Conservation (phyloP, 2,888 invertebrate species). For the Microdon myrmicae region DNA sequence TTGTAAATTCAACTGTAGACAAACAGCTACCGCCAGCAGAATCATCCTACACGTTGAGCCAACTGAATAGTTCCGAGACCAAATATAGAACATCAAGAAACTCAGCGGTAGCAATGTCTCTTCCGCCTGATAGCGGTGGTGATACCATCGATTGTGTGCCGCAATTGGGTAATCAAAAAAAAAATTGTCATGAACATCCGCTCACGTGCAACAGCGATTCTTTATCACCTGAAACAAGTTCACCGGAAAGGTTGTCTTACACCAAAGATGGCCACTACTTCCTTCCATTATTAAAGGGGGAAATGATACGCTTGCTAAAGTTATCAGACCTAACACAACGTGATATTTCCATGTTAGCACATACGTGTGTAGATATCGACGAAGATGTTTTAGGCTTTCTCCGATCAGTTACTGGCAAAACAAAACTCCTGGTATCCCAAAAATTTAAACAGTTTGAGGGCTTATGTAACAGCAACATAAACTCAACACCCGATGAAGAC, state of each 20-base stretch:
- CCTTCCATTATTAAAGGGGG: constrained; percentile 75
- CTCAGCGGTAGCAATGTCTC: constrained; percentile 24
- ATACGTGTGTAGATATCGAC: constrained; percentile 66
- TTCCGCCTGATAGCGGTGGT: constrained; percentile 14
- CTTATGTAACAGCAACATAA: constrained; percentile 71
- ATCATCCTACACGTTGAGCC: constrained; percentile 27
- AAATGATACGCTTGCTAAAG: constrained; percentile 74
- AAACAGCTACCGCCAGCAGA: constrained; percentile 24
- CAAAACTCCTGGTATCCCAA: constrained; percentile 83
- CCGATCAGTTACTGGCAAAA: constrained; percentile 87
- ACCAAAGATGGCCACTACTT: constrained; percentile 77
- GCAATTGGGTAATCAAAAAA: constrained; percentile 17
- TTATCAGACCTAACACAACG: constrained; percentile 75
- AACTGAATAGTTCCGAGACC: constrained; percentile 24
- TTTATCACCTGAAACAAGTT: constrained; percentile 12
- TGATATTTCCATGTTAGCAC: constrained; percentile 71
- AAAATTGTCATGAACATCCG: constrained; percentile 27
- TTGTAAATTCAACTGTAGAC: constrained; percentile 15
- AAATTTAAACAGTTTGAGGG: constrained; percentile 92
- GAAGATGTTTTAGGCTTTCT: constrained; percentile 84
- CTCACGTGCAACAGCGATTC: constrained; percentile 8
- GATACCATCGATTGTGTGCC: constrained; percentile 38
- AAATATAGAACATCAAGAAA: too few species aligned
- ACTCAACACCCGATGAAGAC: constrained; percentile 75
- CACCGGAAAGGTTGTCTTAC: constrained; percentile 11